Conservation (phyloP, 2,113 vertebrate species). For the Bufo bufo region DNA sequence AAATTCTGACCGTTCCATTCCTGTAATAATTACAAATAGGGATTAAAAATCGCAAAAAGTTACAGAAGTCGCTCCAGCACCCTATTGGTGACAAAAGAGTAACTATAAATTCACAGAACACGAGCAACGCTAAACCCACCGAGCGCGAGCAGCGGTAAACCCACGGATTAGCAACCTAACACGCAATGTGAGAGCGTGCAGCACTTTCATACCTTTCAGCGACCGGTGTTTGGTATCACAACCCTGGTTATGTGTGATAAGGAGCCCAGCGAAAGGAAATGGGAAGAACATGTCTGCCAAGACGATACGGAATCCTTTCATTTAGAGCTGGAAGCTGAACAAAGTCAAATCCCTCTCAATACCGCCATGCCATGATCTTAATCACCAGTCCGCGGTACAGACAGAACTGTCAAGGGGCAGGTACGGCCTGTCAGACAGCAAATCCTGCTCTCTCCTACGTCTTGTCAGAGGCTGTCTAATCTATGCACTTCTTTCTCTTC, state of each 20-base stretch:
- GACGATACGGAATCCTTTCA: constrained; percentile 15
- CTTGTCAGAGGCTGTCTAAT: background rate
- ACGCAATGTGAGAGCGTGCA: background rate
- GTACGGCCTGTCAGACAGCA: background rate
- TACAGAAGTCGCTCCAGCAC: background rate
- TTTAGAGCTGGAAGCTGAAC: constrained; percentile 1
- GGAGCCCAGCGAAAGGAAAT: background rate
- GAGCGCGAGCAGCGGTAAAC: background rate
- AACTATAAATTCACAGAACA: background rate
- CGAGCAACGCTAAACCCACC: background rate
- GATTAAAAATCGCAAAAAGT: background rate
- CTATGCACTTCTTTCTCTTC: background rate
- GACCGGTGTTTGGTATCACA: constrained; percentile 9
- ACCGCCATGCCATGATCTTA: background rate
- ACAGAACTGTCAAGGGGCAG: constrained; percentile 11
- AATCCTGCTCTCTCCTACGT: background rate
- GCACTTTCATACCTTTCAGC: constrained; percentile 16
- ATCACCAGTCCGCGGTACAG: background rate
- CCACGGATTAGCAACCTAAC: background rate
- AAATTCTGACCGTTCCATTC: background rate
- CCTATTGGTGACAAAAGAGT: background rate
- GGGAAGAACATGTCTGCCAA: constrained; percentile 2
- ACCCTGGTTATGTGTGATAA: constrained; percentile 40
- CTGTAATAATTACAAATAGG: background rate
- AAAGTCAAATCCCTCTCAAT: constrained; percentile 34